Evolutionary conservation across 2,113 vertebrate species (phyloP).

Genomic region (Neopipo cinnamomea): DNA sequence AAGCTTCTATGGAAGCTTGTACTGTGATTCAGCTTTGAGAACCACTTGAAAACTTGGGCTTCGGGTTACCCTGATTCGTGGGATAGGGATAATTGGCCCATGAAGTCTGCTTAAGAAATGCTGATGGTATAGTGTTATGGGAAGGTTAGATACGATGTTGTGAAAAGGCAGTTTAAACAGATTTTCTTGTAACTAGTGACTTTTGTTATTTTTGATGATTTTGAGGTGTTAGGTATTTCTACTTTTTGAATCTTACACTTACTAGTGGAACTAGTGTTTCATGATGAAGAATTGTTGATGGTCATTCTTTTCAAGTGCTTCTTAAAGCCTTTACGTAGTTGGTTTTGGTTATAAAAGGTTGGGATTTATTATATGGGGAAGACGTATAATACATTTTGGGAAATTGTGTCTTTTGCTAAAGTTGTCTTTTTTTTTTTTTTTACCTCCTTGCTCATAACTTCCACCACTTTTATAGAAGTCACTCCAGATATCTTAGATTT

Average conservation of each 20-base stretch:
- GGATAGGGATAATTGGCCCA: background rate
- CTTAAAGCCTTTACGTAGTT: background rate
- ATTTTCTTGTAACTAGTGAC: background rate
- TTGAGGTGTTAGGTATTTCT: background rate
- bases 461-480: background rate
- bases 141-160: background rate
- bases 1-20: background rate
- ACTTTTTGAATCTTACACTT: background rate
- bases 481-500: background rate
- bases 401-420: background rate
- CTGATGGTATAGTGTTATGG: background rate
- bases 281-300: background rate
- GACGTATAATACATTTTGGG: background rate
- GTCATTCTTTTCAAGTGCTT: background rate
- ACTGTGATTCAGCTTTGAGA: constrained; percentile 5
- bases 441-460: background rate
- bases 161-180: background rate
- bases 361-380: background rate
- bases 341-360: background rate
- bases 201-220: background rate
- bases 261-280: background rate
- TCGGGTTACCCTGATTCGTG: background rate
- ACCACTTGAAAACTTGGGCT: background rate
- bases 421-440: background rate
- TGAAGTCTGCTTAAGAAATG: background rate